These are phyloP conservation scores for Xylocampa areola DNA, from an alignment of 2,888 invertebrate species.

Conservation along the genomic window DNA sequence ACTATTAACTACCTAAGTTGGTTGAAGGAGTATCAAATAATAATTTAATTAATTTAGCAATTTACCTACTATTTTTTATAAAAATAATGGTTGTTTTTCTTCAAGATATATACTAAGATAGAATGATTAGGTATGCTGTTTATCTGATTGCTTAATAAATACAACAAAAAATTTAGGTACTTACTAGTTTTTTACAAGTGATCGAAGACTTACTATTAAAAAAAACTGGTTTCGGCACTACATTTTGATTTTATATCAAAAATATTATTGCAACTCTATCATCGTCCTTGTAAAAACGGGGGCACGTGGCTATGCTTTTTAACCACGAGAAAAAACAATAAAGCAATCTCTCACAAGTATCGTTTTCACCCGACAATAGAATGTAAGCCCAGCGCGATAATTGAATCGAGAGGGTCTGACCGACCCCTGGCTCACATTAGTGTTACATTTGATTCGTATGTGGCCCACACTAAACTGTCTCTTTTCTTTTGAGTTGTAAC, in stretches of 20 bases:
- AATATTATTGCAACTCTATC: slow-evolving; percentile 19
- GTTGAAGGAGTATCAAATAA: too few relatives aligned
- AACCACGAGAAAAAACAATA: slow-evolving; percentile 90
- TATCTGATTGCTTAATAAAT: too few relatives aligned
- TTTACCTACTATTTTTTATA: too few relatives aligned
- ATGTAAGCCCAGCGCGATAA: slow-evolving; percentile 83
- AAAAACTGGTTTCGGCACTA: not conserved
- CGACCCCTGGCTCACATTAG: slow-evolving; percentile 76
- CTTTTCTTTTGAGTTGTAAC: slow-evolving; percentile 53
- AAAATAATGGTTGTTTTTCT: too few relatives aligned
- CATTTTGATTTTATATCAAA: not conserved
- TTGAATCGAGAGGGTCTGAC: slow-evolving; percentile 85
- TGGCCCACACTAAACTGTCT: slow-evolving; percentile 68
- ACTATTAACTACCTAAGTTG: too few relatives aligned
- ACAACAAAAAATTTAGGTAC: too few relatives aligned
- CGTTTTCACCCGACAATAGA: slow-evolving; percentile 86
- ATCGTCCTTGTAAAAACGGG: slow-evolving; percentile 69
- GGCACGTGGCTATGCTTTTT: slow-evolving; percentile 83
- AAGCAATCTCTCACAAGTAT: slow-evolving; percentile 90
- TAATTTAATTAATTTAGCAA: too few relatives aligned
- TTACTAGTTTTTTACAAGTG: too few relatives aligned
- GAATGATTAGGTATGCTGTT: too few relatives aligned
- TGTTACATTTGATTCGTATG: slow-evolving; percentile 86
- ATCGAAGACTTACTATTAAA: too few relatives aligned
- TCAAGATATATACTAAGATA: too few relatives aligned